Conservation (phyloP, 2,113 vertebrate species). For the Hyaena hyaena region DNA sequence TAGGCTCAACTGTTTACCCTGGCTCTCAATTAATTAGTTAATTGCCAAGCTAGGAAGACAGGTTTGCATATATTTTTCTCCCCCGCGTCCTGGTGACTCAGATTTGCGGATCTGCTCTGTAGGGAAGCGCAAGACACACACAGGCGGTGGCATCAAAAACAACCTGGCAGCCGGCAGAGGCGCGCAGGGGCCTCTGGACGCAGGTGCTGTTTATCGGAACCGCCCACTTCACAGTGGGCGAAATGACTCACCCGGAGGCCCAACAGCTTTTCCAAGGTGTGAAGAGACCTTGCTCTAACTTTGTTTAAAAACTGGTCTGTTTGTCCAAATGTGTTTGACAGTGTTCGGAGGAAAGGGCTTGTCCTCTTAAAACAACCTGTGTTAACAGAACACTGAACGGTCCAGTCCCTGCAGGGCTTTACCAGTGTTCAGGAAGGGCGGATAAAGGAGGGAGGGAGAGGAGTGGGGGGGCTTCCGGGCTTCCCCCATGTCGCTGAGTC, state of each 20-base stretch:
- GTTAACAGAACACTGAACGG: neutral
- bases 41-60: conserved; percentile 66
- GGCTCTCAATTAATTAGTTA: conserved; percentile 74
- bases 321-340: neutral
- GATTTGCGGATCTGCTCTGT: neutral
- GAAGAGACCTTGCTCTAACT: conserved; percentile 8
- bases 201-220: conserved; percentile 44
- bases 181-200: neutral
- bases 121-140: neutral
- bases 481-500: accelerated
- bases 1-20: conserved; percentile 55
- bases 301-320: neutral
- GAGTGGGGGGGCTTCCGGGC: neutral
- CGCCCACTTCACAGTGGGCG: neutral
- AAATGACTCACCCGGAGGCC: conserved; percentile 57
- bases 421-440: accelerated
- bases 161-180: neutral
- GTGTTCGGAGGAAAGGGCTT: conserved; percentile 36
- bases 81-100: conserved; percentile 14
- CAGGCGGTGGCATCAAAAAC: neutral
- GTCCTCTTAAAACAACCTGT: neutral
- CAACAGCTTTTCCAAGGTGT: conserved; percentile 34
- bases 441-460: neutral
- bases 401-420: accelerated
- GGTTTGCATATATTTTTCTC: conserved; percentile 40